phyloP scores from a whole-genome alignment of 2,888 invertebrate species.

The Nesidiocoris tenuis region DNA sequence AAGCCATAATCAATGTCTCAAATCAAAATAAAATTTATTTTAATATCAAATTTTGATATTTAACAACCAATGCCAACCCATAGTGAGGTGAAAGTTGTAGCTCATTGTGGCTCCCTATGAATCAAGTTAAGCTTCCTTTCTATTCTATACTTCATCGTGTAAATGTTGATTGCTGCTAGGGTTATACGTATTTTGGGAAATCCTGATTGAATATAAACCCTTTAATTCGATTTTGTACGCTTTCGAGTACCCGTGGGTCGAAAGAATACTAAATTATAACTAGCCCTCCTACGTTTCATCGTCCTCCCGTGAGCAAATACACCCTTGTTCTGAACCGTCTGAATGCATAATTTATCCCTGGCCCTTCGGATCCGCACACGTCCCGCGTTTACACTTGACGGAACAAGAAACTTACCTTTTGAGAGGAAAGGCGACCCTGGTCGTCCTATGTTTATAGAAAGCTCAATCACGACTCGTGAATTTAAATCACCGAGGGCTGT shows the following conservation, averaged over 20 bases:
- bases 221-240: neutral
- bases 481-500: constrained; percentile 37
- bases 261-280: constrained; percentile 8
- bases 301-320: constrained; percentile 16
- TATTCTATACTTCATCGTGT: too few relatives aligned
- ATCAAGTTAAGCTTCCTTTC: too few relatives aligned
- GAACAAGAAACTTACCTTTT: constrained; percentile 7
- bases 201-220: neutral
- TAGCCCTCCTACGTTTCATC: neutral
- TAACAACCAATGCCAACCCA: too few relatives aligned
- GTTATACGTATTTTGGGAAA: too few relatives aligned
- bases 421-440: neutral
- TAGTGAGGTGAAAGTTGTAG: too few relatives aligned
- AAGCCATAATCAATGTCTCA: too few relatives aligned
- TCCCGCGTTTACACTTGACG: constrained; percentile 27
- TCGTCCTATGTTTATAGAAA: constrained; percentile 39
- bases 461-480: constrained; percentile 41
- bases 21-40: too few relatives aligned
- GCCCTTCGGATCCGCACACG: constrained; percentile 12
- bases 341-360: constrained; percentile 32
- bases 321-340: constrained; percentile 5
- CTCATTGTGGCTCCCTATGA: too few relatives aligned
- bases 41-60: too few relatives aligned
- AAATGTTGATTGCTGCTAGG: too few relatives aligned
- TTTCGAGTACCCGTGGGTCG: neutral